Evolutionary conservation across 2,797 vertebrate species (phyloP), one percentile per base, ranked within the genome.

Genomic region (Salmo trutta): DNA sequence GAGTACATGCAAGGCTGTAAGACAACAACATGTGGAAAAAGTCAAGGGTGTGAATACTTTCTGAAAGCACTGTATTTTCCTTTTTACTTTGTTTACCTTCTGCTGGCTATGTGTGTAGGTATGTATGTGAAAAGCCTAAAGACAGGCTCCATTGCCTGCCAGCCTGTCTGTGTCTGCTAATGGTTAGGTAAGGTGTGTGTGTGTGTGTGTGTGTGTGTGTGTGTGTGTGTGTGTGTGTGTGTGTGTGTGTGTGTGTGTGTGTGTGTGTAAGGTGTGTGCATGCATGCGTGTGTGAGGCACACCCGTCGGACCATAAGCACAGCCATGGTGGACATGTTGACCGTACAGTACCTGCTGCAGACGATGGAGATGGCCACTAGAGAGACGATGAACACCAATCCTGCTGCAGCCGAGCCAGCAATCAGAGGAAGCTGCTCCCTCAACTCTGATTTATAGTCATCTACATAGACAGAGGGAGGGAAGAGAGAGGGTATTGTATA

Each of bases 361-460:
- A 99, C 97, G 0, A 99, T 97, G 76, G 97, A 98, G 90, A 99
- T 98, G 64, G 97, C 98, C 84, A 99, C 97, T 81, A 99, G 91
- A 0, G 98, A 99, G 76, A 99, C 97, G 0, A 99, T 96, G 79
- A 99, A 99, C 84, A 99, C 98, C 33, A 99, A 96, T 1, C 97
- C 98, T 0, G 98, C 98, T 0, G 98, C 98, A 0, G 97, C 98
- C 0, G 98, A 99, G 17, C 98, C 98, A 0, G 98, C 98, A 0
- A 99, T 99, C 91, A 99, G 87, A 2, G 98, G 98, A 88, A 99
- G 93, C 92, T 99, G 97, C 79, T 99, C 98, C 79, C 98, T 95
- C 91, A 99, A 93, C 91, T 99, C 98, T 0, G 98, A 99, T 92
- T 99, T 99, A 94, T 98, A 99, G 91, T 99, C 98, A 24, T 99